Percentiles rank a stretch among this genome's conserved stretches.
phyloP scores from a whole-genome alignment of 1,140 invertebrate genomes.

The Lepidotrigona ventralis region DNA sequence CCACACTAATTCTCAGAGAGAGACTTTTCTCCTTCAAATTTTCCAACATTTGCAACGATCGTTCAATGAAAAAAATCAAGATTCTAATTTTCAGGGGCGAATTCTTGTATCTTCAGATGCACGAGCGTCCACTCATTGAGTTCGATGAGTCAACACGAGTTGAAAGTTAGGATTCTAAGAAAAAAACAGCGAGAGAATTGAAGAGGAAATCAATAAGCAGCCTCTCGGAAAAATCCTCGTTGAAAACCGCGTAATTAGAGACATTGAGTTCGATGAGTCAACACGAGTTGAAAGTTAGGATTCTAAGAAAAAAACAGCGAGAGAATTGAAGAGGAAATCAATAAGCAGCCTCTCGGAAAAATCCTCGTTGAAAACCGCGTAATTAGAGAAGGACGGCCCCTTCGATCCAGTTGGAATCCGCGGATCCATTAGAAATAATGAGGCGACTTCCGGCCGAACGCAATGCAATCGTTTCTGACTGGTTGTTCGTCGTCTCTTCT shows the following conservation, averaged over 20 bases:
- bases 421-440: conserved; percentile 61
- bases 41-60: too few relatives aligned
- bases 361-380: neutral
- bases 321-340: neutral
- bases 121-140: too few relatives aligned
- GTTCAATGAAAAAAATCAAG: too few relatives aligned
- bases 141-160: neutral
- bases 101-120: too few relatives aligned
- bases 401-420: conserved; percentile 41
- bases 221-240: neutral
- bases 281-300: neutral
- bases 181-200: neutral
- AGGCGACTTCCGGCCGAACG: conserved; percentile 46
- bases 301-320: neutral
- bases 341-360: neutral
- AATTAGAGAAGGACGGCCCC: conserved; percentile 30
- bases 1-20: too few relatives aligned
- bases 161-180: neutral
- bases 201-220: neutral
- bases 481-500: conserved; percentile 41
- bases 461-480: conserved; percentile 55
- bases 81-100: too few relatives aligned
- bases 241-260: conserved; percentile 33
- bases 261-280: neutral
- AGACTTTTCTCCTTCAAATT: too few relatives aligned